Evolutionary conservation across 2,888 invertebrate species (phyloP).

Genomic region (Pemphredon lugubris): DNA sequence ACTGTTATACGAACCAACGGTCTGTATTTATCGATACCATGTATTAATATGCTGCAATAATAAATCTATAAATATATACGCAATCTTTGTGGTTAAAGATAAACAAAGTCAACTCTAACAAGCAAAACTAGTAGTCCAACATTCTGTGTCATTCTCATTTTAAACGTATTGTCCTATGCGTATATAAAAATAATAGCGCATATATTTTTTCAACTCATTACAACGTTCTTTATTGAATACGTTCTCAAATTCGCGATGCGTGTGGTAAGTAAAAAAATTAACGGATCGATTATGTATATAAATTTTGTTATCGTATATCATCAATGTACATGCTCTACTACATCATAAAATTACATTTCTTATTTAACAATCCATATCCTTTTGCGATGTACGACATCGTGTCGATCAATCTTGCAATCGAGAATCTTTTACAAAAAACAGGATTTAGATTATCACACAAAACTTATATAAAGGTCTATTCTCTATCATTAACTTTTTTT

Average conservation of each 20-base stretch:
- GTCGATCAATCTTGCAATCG: slow-evolving; percentile 14
- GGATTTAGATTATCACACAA: slow-evolving; percentile 37
- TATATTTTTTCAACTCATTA: slow-evolving; percentile 13
- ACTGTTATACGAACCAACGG: slow-evolving; percentile 34
- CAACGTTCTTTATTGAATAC: slow-evolving; percentile 14
- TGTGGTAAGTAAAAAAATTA: slow-evolving; percentile 24
- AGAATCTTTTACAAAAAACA: slow-evolving; percentile 26
- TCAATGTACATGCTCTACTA: slow-evolving; percentile 19
- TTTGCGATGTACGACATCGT: slow-evolving; percentile 7
- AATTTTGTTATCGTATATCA: slow-evolving; percentile 20
- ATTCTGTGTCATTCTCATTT: neutral
- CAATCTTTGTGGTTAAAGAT: slow-evolving; percentile 14
- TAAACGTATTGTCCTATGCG: slow-evolving; percentile 5
- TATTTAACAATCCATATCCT: slow-evolving; percentile 27
- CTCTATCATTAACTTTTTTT: slow-evolving; percentile 13
- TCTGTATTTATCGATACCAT: slow-evolving; percentile 40
- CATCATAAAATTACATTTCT: slow-evolving; percentile 26
- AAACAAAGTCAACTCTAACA: slow-evolving; percentile 7
- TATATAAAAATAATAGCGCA: slow-evolving; percentile 38
- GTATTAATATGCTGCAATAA: slow-evolving; percentile 46
- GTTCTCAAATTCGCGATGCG: slow-evolving; percentile 13
- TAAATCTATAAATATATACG: slow-evolving; percentile 29
- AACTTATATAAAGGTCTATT: slow-evolving; percentile 25
- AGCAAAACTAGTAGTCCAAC: neutral
- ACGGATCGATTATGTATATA: slow-evolving; percentile 21